Conservation (phyloP, 2,113 vertebrate species). For the Athene noctua region DNA sequence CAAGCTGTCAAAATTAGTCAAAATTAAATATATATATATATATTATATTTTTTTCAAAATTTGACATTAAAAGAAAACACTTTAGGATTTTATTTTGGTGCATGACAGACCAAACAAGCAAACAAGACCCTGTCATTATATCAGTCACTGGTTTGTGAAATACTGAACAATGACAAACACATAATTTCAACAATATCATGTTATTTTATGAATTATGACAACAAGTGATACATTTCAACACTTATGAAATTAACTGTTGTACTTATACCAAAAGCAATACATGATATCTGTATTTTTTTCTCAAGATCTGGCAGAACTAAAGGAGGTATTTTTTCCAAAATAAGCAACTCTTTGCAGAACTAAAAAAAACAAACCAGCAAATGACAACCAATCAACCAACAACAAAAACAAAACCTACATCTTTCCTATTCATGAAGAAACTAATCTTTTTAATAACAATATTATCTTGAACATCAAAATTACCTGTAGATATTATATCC, state of each 20-base stretch:
- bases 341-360: not conserved
- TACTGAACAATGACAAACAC: not conserved
- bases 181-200: not conserved
- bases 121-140: not conserved
- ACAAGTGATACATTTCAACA: not conserved
- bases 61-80: not conserved
- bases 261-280: not conserved
- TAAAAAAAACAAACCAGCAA: not conserved
- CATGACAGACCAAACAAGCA: not conserved
- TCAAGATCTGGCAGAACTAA: not conserved
- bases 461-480: not conserved
- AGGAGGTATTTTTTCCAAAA: not conserved
- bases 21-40: no score
- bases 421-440: not conserved
- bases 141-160: not conserved
- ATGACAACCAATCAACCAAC: not conserved
- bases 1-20: no score
- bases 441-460: not conserved
- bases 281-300: not conserved
- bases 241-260: not conserved
- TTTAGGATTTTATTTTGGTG: not conserved
- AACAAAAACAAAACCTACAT: not conserved
- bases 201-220: not conserved
- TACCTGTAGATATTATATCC: not conserved
- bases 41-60: no score